These are phyloP conservation scores for Ophioninae sp. DNA, from an alignment of 2,888 invertebrate species.

Conservation along the genomic window DNA sequence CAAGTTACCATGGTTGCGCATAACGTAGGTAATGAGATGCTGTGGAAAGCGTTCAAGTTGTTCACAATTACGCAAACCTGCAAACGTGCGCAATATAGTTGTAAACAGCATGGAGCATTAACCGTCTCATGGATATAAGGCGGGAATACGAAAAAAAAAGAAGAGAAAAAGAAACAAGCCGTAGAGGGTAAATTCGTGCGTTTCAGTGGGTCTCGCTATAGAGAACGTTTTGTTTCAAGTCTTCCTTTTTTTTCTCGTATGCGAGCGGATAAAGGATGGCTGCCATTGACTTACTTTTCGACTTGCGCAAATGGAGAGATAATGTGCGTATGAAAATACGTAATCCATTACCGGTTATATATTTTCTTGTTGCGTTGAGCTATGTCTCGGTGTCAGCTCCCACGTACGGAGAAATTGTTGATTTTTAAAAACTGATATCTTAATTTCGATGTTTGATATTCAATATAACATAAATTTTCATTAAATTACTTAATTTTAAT, in stretches of 20 bases:
- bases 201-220: neutral
- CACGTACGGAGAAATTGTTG: neutral
- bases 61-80: conserved; percentile 21
- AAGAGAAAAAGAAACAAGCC: neutral
- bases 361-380: neutral
- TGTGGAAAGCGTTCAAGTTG: conserved; percentile 34
- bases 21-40: conserved; percentile 34
- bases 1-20: conserved; percentile 11
- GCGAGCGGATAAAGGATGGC: conserved; percentile 13
- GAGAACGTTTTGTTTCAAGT: conserved; percentile 29
- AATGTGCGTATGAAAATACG: conserved; percentile 16
- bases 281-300: conserved; percentile 51
- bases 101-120: neutral
- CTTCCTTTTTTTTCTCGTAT: conserved; percentile 5
- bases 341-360: neutral
- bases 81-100: conserved; percentile 20
- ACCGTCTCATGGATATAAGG: neutral
- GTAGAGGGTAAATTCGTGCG: conserved; percentile 5
- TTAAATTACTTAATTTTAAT: neutral
- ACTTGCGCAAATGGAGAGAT: conserved; percentile 37
- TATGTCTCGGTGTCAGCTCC: neutral
- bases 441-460: neutral
- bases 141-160: neutral
- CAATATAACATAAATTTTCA: too few relatives aligned
- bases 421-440: neutral